A percentile compares a stretch with the other conserved stretches of the same genome.
phyloP scores from a whole-genome alignment of 2,888 invertebrate species.

The Creontiades dilutus region DNA sequence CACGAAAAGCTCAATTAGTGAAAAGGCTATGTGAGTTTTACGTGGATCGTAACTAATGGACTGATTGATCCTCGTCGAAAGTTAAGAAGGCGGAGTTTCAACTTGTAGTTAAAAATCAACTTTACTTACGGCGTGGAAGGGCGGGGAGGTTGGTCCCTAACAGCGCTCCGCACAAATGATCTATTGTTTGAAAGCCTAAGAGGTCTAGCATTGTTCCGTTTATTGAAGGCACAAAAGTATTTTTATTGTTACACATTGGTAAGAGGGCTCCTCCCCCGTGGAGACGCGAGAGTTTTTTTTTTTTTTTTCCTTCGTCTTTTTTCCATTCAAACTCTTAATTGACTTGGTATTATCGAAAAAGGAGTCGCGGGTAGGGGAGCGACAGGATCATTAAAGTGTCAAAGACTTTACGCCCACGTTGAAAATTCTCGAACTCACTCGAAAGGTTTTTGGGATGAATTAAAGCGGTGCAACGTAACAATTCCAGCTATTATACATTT shows the following conservation, averaged over 20 bases:
- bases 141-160: neutral
- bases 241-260: slow-evolving; percentile 58
- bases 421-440: neutral
- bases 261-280: neutral
- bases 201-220: slow-evolving; percentile 51
- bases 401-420: slow-evolving; percentile 58
- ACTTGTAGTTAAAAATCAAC: neutral
- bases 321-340: slow-evolving; percentile 62
- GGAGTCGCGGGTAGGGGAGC: neutral
- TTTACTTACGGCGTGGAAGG: neutral
- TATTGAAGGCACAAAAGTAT: slow-evolving; percentile 61
- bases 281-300: slow-evolving; percentile 34
- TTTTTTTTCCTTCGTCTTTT: slow-evolving; percentile 18
- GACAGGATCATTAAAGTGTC: slow-evolving; percentile 45
- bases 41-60: too few species aligned
- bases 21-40: too few species aligned
- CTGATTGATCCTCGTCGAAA: neutral
- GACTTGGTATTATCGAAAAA: neutral
- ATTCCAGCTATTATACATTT: too few species aligned
- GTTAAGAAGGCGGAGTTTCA: slow-evolving; percentile 36
- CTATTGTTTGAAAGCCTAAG: slow-evolving; percentile 62
- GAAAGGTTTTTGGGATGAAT: too few species aligned
- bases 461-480: too few species aligned
- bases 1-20: too few species aligned
- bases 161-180: slow-evolving; percentile 46